Percentiles rank a stretch among this genome's conserved stretches.
phyloP scores from a whole-genome alignment of 2,888 invertebrate genomes.

The Orgyia antiqua region DNA sequence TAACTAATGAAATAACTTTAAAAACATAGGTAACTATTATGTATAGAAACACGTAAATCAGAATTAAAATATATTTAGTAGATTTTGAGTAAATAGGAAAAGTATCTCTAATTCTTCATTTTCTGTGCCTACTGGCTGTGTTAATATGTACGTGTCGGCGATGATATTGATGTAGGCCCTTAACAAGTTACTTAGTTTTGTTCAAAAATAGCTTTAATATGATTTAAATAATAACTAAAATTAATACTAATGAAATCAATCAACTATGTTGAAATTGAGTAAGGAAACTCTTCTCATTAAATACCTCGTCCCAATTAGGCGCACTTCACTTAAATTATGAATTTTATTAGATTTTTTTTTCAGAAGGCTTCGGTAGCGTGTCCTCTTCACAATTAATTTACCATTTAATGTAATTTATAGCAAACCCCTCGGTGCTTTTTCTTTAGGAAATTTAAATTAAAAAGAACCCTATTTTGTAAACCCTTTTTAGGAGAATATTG shows the following conservation, averaged over 20 bases:
- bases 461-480: slow-evolving; percentile 19
- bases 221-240: too few species aligned
- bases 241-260: slow-evolving; percentile 5
- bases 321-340: slow-evolving; percentile 36
- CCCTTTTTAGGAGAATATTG: slow-evolving; percentile 26
- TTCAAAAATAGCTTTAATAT: too few species aligned
- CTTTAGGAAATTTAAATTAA: slow-evolving; percentile 16
- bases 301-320: slow-evolving; percentile 22
- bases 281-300: slow-evolving; percentile 21
- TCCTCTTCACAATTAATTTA: slow-evolving; percentile 56
- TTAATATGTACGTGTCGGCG: too few species aligned
- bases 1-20: too few species aligned
- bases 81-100: too few species aligned
- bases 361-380: slow-evolving; percentile 39
- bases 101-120: too few species aligned
- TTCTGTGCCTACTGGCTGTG: too few species aligned
- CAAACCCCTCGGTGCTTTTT: slow-evolving; percentile 24
- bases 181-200: too few species aligned
- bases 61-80: too few species aligned
- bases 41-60: too few species aligned
- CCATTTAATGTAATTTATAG: slow-evolving; percentile 62
- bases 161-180: too few species aligned
- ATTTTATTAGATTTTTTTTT: slow-evolving; percentile 41
- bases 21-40: too few species aligned
- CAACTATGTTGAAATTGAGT: slow-evolving; percentile 8